phyloP scores from a whole-genome alignment of 2,888 invertebrate species.

The Dolomedes plantarius region DNA sequence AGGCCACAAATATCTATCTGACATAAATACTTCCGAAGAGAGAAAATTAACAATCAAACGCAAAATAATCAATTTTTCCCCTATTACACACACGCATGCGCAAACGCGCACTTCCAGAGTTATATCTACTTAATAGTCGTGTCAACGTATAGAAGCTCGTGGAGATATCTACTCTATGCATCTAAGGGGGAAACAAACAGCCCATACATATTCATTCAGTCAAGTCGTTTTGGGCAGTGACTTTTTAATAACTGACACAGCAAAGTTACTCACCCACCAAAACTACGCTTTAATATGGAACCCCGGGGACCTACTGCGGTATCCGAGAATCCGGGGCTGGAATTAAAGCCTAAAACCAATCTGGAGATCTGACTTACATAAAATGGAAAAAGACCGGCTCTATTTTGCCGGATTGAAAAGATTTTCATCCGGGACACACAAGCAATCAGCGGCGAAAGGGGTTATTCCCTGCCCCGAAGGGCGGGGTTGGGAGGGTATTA shows the following conservation, averaged over 20 bases:
- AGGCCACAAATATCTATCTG: no score
- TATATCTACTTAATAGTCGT: no score
- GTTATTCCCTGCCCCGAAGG: slow-evolving; percentile 36
- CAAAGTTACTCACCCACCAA: neutral
- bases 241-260: neutral
- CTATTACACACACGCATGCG: no score
- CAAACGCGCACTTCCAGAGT: no score
- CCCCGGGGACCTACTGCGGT: neutral
- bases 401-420: neutral
- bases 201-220: no score
- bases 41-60: no score
- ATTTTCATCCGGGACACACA: slow-evolving; percentile 4
- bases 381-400: neutral
- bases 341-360: neutral
- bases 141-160: no score
- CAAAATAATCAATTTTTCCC: no score
- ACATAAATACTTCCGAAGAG: no score
- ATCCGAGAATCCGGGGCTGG: neutral
- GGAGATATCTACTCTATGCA: no score
- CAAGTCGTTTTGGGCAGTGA: no score
- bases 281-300: neutral
- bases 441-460: slow-evolving; percentile 27
- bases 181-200: no score
- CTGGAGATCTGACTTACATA: neutral
- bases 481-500: neutral